Base-by-base conservation (phyloP, 2,888 invertebrate genomes). In the Drosophila meridiana region DNA sequence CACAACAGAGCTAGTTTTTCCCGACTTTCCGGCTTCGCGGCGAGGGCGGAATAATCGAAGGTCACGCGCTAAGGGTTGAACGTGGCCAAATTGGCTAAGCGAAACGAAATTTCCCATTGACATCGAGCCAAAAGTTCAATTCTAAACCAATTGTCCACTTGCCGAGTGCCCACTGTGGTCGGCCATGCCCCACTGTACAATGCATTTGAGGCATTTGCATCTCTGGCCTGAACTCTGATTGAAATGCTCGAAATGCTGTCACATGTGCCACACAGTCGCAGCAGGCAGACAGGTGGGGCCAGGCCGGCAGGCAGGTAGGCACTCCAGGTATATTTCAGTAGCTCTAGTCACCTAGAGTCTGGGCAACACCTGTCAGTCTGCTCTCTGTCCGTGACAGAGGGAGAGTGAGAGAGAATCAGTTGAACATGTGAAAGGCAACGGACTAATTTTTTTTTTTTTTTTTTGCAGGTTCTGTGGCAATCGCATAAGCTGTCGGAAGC, bases 211-310 rank as follows among this genome's bases (percentile, higher is more conserved):
- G 74, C 55, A 75, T 78, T 85, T 74, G 74, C 69, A 83, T 85
- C 53, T 28, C 30, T 67, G 8, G 50, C n/a, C 68, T 58, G 53
- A 55, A 64, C 65, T 83, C 74, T 88, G 85, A 90, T 89, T 89
- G 84, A 86, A 90, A 88, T 86, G 78, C 59, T 68, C 73, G 58
- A 72, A 73, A 73, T 69, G 53, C 63, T 61, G 57, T 64, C 48
- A 38, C 53, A 38, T 55, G 28, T 26, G 53, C 36, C 53, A 28
- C 38, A 40, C 38, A 36, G 32, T 30, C 52, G 14, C 60, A 30
- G 60, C 52, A 20, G 60, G 13, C 38, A 40, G 59, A 28, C 28
- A 30, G 48, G 0, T 11, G 14, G 40, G 4, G 36, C 3, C 2
- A 8, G 8, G 4, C 14, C 7, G 47, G 28, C 13, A 11, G 45